Evolutionary conservation across 2,888 invertebrate genomes (phyloP).

Genomic region (Clanis bilineata): DNA sequence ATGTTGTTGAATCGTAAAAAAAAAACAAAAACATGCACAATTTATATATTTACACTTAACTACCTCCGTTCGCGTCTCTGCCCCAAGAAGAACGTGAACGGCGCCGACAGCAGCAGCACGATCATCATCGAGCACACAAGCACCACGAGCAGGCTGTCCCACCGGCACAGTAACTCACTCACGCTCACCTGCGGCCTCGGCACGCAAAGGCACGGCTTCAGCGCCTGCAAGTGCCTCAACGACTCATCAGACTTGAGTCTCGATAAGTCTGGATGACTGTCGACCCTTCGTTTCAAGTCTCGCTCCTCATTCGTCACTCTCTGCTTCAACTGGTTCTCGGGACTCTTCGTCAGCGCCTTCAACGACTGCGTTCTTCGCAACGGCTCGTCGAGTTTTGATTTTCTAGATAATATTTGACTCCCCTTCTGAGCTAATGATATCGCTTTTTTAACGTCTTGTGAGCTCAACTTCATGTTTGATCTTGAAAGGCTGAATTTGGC

Average conservation of each 20-base stretch:
- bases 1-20: no score
- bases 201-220: conserved; percentile 19
- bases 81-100: conserved; percentile 36
- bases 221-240: not conserved
- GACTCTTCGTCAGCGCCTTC: not conserved
- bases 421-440: not conserved
- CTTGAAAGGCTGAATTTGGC: not conserved
- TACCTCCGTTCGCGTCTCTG: conserved; percentile 28
- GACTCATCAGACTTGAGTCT: not conserved
- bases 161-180: conserved; percentile 23
- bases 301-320: not conserved
- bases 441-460: not conserved
- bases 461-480: not conserved
- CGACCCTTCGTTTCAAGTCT: not conserved
- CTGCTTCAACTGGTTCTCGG: not conserved
- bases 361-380: not conserved
- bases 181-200: not conserved
- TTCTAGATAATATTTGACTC: not conserved
- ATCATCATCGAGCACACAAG: conserved; percentile 42
- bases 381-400: not conserved
- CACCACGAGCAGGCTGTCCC: conserved; percentile 43
- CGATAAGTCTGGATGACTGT: conserved; percentile 6
- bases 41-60: conserved; percentile 43
- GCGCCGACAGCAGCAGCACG: conserved; percentile 41
- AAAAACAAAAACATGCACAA: conserved; percentile 27